Evolutionary conservation across 2,888 invertebrate genomes (phyloP), one percentile per base, ranked within the genome.

Genomic region (Abrostola tripartita): DNA sequence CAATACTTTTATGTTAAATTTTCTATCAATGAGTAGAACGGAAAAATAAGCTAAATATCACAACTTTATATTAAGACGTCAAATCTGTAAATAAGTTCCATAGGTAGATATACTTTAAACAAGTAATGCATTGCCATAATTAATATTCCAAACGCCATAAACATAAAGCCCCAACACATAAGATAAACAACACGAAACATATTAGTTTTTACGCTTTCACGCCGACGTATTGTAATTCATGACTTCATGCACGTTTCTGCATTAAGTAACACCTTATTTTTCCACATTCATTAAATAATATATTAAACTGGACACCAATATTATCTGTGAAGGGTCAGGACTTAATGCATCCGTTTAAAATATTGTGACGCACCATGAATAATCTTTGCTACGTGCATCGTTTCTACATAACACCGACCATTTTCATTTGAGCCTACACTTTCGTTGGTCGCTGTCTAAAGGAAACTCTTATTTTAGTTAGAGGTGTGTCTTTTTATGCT

Each of bases 301-400:
- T 86, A 90, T 91, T 90, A 88, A 86, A 81, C 81, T 83, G 75
- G 89, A 90, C 90, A 90, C 88, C 85, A 86, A 87, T 88, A 89
- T 86, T 86, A 89, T 87, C 89, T 87, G 87, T 81, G 81, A 82
- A 83, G 82, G 88, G 89, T 90, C 89, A 89, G 78, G 68, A 79
- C 88, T 89, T 89, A 90, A 91, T 90, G 88, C 85, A 87, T 84
- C 79, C 84, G 86, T 88, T 90, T 92, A 90, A 92, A 92, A 91
- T 92, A 93, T 92, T 91, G 90, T 90, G 92, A 92, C 90, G 87
- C 85, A 79, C 80, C 75, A 78, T 91, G 90, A 91, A 89, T 92
- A 89, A 92, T 92, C 85, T 87, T 82, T 79, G 68, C 81, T 85
- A 88, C 89, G 88, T 89, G 91, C 78, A 74, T 65, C 61, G 83